Evolutionary conservation across 64 coral and sea anemone genomes (phyloP).

Genomic region (Dendrophyllia cribrosa): DNA sequence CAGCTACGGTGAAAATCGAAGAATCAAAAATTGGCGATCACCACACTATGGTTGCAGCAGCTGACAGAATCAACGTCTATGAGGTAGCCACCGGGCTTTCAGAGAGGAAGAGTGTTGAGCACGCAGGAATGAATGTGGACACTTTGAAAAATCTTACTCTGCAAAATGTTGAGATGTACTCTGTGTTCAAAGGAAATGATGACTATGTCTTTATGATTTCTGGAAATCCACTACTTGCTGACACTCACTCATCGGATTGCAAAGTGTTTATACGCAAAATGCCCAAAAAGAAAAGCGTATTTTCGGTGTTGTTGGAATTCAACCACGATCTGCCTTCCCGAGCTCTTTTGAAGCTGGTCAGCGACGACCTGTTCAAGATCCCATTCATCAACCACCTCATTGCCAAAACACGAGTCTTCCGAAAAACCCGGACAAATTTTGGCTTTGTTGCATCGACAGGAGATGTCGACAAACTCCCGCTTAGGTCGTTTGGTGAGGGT

Average conservation of each 20-base stretch:
- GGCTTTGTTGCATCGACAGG: constrained; percentile 97
- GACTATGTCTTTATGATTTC: constrained; percentile 97
- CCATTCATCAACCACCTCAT: constrained; percentile 95
- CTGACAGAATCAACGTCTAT: constrained; percentile 69
- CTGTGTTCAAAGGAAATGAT: constrained; percentile 88
- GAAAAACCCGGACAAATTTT: constrained; percentile 78
- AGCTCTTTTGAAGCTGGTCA: constrained; percentile 86
- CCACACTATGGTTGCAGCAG: constrained; percentile 85
- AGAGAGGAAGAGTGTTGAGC: constrained; percentile 72
- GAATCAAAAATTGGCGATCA: constrained; percentile 94
- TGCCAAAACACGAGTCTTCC: constrained; percentile 76
- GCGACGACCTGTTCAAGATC: constrained; percentile 87
- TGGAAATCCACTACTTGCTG: constrained; percentile 66
- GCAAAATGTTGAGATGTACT: constrained; percentile 91
- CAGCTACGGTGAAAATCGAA: constrained; percentile 78
- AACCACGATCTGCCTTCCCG: constrained; percentile 73
- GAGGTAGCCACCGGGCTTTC: constrained; percentile 77
- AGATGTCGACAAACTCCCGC: constrained; percentile 83
- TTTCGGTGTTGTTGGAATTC: constrained; percentile 92
- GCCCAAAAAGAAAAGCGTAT: constrained; percentile 85
- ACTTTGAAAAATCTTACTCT: constrained; percentile 75
- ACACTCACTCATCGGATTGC: constrained; percentile 66
- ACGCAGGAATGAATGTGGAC: constrained; percentile 81
- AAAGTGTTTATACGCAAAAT: constrained; percentile 87
- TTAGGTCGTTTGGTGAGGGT: constrained; percentile 91